phyloP scores from a whole-genome alignment of 2,888 invertebrate genomes.

The Dyspetes luteomarginatus region DNA sequence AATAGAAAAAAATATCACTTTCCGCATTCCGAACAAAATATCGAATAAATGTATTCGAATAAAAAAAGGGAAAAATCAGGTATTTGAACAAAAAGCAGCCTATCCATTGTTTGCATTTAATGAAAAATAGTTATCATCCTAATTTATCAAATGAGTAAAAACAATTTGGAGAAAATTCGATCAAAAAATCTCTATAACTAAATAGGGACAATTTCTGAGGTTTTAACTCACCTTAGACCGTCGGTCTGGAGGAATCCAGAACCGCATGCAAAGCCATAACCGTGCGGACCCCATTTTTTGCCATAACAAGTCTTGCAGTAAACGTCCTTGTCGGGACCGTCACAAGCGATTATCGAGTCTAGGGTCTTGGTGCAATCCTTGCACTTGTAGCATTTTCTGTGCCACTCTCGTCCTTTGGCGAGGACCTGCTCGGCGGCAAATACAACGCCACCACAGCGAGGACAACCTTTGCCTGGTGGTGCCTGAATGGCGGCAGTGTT shows the following conservation, averaged over 20 bases:
- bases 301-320: conserved; percentile 99
- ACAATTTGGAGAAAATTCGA: too few species aligned
- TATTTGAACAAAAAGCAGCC: not conserved
- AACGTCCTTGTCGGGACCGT: conserved; percentile 95
- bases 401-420: conserved; percentile 95
- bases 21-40: not conserved
- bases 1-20: not conserved
- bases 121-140: not conserved
- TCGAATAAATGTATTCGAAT: not conserved
- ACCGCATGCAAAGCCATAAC: conserved; percentile 97
- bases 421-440: conserved; percentile 97
- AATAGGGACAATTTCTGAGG: not conserved
- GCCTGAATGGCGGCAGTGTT: conserved; percentile 93
- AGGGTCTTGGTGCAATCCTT: conserved; percentile 96
- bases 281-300: conserved; percentile 98
- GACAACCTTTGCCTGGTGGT: conserved; percentile 94
- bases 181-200: conserved; percentile 12
- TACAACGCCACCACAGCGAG: conserved; percentile 94
- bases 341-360: conserved; percentile 97
- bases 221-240: conserved; percentile 90
- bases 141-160: too few species aligned
- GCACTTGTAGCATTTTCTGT: conserved; percentile 97
- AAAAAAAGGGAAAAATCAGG: not conserved
- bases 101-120: not conserved
- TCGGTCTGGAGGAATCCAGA: conserved; percentile 97